Evolutionary conservation across 2,113 vertebrate species (phyloP), one percentile per base, ranked within the genome.

Genomic region (Leptobrachium ailaonicum): DNA sequence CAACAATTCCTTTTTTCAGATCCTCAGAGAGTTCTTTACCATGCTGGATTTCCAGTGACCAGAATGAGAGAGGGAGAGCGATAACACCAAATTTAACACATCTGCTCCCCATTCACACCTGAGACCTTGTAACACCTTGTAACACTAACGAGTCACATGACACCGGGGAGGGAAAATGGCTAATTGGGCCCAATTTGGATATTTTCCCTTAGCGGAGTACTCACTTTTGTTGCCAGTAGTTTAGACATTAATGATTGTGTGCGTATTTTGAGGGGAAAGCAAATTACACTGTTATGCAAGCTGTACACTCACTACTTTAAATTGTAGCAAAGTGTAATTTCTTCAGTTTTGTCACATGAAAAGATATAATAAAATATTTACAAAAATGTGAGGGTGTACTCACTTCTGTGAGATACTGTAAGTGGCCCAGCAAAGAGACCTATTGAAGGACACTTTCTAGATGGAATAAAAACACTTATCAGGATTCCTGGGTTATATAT

Each of bases 21-120:
- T 66, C 40, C 20, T 66, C 63, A 41, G 63, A 66, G 63, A 62
- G 58, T 66, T 32, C 63, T 66, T 66, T 66, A 2, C 63, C 63
- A 66, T 41, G 63, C 40, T 66, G 63, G 2, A 66, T 32, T 66
- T 66, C 63, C 63, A 66, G 63, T 66, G 20, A 66, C 63, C 63
- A 66, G 63, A 40, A 66, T 7, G 63, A 66, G 3, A 66, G 63
- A 2, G 63, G 2, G 63, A 66, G 63, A 66, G 63, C 63, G 40
- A 66, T 66, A 66, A 66, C 63, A 66, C 63, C 63, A 66, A 66
- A 66, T 66, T 1, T 66, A 3, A 66, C 63, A 40, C 63, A 2
- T 2, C 63, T 66, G 63, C 63, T 66, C 40, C 63, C 63, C 13
- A 66, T 66, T 66, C 63, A 40, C 63, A 66, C 63, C 3, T 0